phyloP scores from a whole-genome alignment of 1,140 invertebrate species.

The Tetranychus cinnabarinus region DNA sequence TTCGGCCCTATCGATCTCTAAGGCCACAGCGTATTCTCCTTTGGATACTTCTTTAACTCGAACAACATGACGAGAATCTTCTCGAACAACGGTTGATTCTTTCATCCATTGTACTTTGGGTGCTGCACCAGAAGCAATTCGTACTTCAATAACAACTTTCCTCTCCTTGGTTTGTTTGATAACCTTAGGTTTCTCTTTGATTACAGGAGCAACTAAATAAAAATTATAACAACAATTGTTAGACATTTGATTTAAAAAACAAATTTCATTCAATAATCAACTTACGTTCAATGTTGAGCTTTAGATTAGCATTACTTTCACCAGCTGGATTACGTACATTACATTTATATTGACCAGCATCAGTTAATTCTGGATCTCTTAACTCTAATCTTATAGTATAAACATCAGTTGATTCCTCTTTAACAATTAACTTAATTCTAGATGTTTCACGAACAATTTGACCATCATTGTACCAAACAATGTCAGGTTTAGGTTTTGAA shows the following conservation, averaged over 20 bases:
- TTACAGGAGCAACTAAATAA: conserved; percentile 57
- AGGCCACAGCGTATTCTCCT: conserved; percentile 16
- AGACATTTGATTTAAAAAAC: not conserved
- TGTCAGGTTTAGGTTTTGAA: conserved; percentile 73
- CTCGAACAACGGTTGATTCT: conserved; percentile 45
- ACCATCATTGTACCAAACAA: conserved; percentile 69
- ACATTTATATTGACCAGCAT: conserved; percentile 93
- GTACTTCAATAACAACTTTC: conserved; percentile 68
- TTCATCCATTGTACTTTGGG: conserved; percentile 74
- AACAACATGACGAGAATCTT: conserved; percentile 44
- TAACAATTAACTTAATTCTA: conserved; percentile 48
- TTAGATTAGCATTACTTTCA: conserved; percentile 85
- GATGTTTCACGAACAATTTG: conserved; percentile 42
- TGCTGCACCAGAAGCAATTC: conserved; percentile 59
- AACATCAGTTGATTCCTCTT: conserved; percentile 47
- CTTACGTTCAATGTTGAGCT: conserved; percentile 91
- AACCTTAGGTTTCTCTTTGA: conserved; percentile 69
- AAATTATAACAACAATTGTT: not conserved
- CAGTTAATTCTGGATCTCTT: conserved; percentile 49
- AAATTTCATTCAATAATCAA: conserved; percentile 11
- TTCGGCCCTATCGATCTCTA: conserved; percentile 34
- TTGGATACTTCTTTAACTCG: conserved; percentile 31
- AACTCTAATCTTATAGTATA: conserved; percentile 75
- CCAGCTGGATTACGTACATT: conserved; percentile 87
- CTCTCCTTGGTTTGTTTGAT: conserved; percentile 68